A percentile compares a stretch with the other conserved stretches of the same genome.
Evolutionary conservation across 2,888 invertebrate genomes (phyloP).

Genomic region (Cynaeus angustus): DNA sequence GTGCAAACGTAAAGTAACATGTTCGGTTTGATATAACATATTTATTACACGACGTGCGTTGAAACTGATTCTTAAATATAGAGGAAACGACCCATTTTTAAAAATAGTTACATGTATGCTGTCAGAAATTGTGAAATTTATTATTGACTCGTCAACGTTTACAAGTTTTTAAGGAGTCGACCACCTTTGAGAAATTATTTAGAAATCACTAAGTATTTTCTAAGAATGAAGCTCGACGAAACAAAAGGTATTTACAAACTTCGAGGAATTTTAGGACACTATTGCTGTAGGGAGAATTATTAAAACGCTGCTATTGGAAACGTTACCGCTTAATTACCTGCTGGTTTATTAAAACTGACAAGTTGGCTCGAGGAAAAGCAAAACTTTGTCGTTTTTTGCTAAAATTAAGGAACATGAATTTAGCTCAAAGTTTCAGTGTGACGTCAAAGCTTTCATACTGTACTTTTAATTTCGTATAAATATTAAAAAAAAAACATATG

Average conservation of each 20-base stretch:
- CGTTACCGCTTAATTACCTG: conserved; percentile 8
- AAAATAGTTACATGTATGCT: conserved; percentile 21
- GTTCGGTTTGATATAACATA: conserved; percentile 18
- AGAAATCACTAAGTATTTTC: not conserved
- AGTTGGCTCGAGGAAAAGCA: not conserved
- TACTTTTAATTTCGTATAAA: no score
- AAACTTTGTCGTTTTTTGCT: conserved; percentile 3
- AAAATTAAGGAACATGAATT: not conserved
- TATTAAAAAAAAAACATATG: no score
- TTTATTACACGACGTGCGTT: conserved; percentile 18
- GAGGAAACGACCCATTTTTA: conserved; percentile 36
- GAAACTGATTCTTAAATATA: conserved; percentile 14
- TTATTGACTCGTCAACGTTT: not conserved
- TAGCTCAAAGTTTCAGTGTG: no score
- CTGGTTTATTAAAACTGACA: conserved; percentile 18
- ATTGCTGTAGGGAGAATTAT: conserved; percentile 10
- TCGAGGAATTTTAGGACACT: not conserved
- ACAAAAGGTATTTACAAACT: not conserved
- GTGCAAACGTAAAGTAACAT: not conserved
- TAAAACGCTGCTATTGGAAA: conserved; percentile 21
- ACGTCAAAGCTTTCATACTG: no score
- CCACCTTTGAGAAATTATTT: not conserved
- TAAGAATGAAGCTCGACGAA: not conserved
- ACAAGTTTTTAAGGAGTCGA: not conserved
- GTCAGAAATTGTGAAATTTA: not conserved